Evolutionary conservation across 2,888 invertebrate genomes (phyloP), one percentile per base, ranked within the genome.

Genomic region (Lacanobia oleracea): DNA sequence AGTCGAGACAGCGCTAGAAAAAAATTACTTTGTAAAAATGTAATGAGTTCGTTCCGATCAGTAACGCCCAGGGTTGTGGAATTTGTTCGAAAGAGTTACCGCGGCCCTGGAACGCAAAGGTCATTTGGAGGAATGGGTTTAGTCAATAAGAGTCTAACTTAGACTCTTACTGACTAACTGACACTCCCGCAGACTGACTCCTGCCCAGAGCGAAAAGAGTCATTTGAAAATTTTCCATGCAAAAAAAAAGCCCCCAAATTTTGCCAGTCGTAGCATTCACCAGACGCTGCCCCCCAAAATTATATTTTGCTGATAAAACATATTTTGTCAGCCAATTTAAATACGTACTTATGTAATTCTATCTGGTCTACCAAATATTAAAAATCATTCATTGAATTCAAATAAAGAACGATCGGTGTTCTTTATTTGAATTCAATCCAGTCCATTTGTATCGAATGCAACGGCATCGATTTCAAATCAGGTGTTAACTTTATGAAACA

Each of bases 401-500:
- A 72, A 63, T 21, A 77, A 66, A 59, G 10, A 59, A 70, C n/a
- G n/a, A 56, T 37, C 33, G 21, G 40, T 59, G 3, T 33, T 33
- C 33, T 33, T 33, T 33, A 33, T 33, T 33, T 33, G 33, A 33
- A 33, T 33, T 33, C 33, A 33, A 33, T 33, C 2, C 5, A 33
- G 9, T 40, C 48, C 40, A 64, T 48, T 45, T 82, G 56, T 67
- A n/a, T 60, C 56, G 62, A 81, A 66, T 75, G 33, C 14, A 57
- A 64, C 33, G 14, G n/a, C 27, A 43, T 61, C 56, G 53, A 65
- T 65, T 53, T 48, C 54, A 66, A 78, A 79, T 75, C 37, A 70
- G 70, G 71, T 67, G 64, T 85, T 79, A 76, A 71, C 67, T 59
- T 56, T 48, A 73, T 77, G 62, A 75, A 53, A 69, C 56, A 48